Evolutionary conservation across 2,797 vertebrate species (phyloP).

Genomic region (Sebastes cheni): DNA sequence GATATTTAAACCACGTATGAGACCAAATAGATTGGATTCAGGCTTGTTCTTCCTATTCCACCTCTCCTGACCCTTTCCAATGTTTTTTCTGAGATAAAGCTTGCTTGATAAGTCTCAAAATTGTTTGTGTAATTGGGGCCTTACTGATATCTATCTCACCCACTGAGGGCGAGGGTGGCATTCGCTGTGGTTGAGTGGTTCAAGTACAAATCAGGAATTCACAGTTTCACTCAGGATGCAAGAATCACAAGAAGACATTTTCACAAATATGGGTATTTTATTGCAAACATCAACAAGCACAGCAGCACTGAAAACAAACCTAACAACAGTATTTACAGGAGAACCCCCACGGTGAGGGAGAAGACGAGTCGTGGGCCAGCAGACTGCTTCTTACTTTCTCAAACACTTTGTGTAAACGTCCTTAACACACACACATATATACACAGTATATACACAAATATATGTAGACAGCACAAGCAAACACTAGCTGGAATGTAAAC

Average conservation of each 20-base stretch:
- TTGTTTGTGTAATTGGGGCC: not conserved
- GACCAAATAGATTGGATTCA: not conserved
- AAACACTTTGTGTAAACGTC: conserved; percentile 3
- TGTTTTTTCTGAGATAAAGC: conserved; percentile 22
- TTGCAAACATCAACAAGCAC: conserved; percentile 54
- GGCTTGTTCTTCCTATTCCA: not conserved
- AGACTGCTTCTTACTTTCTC: conserved; percentile 54
- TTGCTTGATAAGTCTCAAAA: not conserved
- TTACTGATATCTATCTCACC: not conserved
- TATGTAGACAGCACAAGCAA: conserved; percentile 2
- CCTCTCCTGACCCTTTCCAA: conserved; percentile 5
- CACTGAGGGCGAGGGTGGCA: not conserved
- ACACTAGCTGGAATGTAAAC: conserved; percentile 94
- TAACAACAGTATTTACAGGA: conserved; percentile 62
- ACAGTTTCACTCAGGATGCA: conserved; percentile 46
- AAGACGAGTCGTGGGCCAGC: conserved; percentile 70
- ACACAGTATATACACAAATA: conserved; percentile 13
- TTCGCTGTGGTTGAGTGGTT: not conserved
- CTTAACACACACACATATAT: conserved; percentile 10
- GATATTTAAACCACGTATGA: not conserved
- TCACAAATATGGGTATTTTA: conserved; percentile 48
- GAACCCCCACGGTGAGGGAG: conserved; percentile 16
- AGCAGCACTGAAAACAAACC: not conserved
- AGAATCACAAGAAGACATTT: conserved; percentile 4
- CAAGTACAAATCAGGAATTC: not conserved